phyloP scores from a whole-genome alignment of 2,113 vertebrate species.

The Probosciger aterrimus region DNA sequence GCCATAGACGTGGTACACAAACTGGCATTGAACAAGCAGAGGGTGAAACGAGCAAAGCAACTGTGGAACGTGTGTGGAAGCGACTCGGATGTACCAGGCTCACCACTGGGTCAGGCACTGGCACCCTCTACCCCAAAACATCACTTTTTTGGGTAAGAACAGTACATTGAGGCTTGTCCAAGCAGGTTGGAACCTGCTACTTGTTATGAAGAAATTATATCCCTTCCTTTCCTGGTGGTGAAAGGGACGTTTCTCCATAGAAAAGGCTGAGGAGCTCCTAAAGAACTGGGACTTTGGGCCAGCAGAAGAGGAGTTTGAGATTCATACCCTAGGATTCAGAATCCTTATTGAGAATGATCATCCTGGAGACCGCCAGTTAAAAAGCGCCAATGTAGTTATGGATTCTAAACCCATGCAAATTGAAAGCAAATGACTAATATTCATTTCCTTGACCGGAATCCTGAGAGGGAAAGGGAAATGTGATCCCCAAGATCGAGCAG shows the following conservation, averaged over 20 bases:
- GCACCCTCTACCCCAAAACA: background rate
- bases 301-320: background rate
- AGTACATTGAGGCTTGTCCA: background rate
- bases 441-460: background rate
- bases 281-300: background rate
- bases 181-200: background rate
- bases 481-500: background rate
- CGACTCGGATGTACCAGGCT: fast-evolving
- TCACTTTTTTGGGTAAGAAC: fast-evolving
- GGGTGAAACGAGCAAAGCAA: background rate
- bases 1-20: too few species aligned
- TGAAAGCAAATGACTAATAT: background rate
- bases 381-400: background rate
- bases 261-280: background rate
- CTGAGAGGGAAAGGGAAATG: background rate
- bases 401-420: background rate
- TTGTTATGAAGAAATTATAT: fast-evolving
- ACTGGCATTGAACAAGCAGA: background rate
- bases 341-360: background rate
- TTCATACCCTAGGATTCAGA: background rate
- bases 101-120: background rate
- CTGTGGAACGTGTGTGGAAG: fast-evolving
- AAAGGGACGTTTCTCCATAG: background rate
- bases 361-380: background rate
- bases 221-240: background rate